Evolutionary conservation across 2,888 invertebrate species (phyloP), one percentile per base, ranked within the genome.

Genomic region (Philereme transversata): DNA sequence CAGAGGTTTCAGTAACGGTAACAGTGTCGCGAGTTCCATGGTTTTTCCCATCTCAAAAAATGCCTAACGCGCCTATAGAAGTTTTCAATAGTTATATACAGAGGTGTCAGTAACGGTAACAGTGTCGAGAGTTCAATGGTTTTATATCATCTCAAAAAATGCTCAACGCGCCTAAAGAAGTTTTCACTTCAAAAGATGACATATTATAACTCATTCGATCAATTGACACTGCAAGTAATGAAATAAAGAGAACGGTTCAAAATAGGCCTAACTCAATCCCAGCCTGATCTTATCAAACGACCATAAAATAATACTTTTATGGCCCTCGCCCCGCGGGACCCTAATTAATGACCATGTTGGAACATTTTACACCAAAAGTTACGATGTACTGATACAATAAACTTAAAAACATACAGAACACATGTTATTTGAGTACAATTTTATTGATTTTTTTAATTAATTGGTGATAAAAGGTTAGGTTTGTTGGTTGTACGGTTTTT

Each of bases 271-370:
- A 63, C 63, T 63, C 66, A 65, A 68, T 65, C 65, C 57, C 51
- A 47, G 57, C 11, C 69, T 62, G 86, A 88, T 87, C 72, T 77
- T 84, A 88, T 87, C 86, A 61, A 54, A 40, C 45, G 54, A 53
- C 68, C 79, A 79, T 88, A 87, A 88, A 88, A 82, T 75, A 75
- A 78, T 81, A 76, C 79, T 77, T 84, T 86, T 82, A 84, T 74
- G 78, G 75, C 65, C 73, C 57, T 61, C 72, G 65, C 68, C 74
- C 82, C 65, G 74, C 79, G 74, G 84, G 88, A 76, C 81, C 76
- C 72, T 88, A 90, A 90, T 90, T 90, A 90, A 90, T 89, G 85
- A 73, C 75, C 81, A 65, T 81, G 83, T 83, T 76, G 52, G 76
- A 67, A 74, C 82, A 81, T 87, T 81, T 84, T 83, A 85, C 83